Conservation (phyloP, 2,113 vertebrate species). For the Cervus canadensis region DNA sequence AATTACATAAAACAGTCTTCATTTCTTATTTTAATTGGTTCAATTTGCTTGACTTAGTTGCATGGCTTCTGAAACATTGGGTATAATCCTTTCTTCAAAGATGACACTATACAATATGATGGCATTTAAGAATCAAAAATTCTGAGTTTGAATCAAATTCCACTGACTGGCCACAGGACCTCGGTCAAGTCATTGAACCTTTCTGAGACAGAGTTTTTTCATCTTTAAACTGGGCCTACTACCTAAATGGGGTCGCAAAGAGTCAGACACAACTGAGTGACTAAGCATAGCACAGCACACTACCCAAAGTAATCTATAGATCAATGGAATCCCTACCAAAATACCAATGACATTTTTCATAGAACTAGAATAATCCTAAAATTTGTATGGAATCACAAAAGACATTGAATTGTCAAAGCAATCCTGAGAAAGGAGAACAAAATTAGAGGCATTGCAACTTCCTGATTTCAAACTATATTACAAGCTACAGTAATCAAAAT, state of each 20-base stretch:
- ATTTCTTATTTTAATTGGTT: not conserved
- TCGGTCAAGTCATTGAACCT: not conserved
- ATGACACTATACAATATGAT: not conserved
- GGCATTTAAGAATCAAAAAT: not conserved
- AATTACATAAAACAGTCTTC: not conserved
- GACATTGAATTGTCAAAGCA: not conserved
- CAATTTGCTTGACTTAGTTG: not conserved
- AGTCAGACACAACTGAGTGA: accelerated
- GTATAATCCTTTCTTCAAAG: not conserved
- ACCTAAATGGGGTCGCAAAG: not conserved
- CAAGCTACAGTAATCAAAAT: not conserved
- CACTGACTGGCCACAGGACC: not conserved
- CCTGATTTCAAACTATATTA: not conserved
- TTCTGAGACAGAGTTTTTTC: not conserved
- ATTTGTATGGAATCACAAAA: not conserved
- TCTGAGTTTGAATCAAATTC: not conserved
- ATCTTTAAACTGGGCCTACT: not conserved
- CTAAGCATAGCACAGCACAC: not conserved
- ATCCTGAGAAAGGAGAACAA: not conserved
- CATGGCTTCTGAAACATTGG: not conserved
- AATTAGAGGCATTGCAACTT: not conserved
- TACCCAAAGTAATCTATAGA: too few species aligned
- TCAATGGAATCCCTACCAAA: not conserved
- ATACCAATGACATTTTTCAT: not conserved
- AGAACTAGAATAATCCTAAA: not conserved